Conservation (phyloP, 2,888 invertebrate genomes). For the Ophion slaviceki region DNA sequence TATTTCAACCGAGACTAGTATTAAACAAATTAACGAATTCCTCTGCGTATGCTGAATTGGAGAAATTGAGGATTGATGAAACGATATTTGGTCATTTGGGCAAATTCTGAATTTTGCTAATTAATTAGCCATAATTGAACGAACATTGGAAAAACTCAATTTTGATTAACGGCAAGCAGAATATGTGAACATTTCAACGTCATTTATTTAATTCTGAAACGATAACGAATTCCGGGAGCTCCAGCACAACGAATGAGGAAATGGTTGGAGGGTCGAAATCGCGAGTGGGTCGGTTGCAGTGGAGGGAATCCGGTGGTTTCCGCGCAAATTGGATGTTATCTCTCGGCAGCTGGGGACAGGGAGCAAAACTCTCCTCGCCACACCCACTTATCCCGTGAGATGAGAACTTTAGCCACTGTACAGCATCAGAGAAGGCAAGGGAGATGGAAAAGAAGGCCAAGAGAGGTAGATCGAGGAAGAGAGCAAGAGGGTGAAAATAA, state of each 20-base stretch:
- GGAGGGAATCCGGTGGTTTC: slow-evolving; percentile 75
- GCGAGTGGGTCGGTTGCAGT: slow-evolving; percentile 65
- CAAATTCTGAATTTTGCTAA: neutral
- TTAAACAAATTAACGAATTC: too few species aligned
- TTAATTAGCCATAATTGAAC: neutral
- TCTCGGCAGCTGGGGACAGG: slow-evolving; percentile 80
- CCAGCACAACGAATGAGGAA: slow-evolving; percentile 28
- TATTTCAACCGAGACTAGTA: too few species aligned
- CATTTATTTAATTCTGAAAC: neutral
- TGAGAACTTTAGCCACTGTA: slow-evolving; percentile 74
- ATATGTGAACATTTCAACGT: neutral
- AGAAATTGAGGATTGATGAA: neutral
- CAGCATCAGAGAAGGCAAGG: slow-evolving; percentile 53
- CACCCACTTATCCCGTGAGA: slow-evolving; percentile 73
- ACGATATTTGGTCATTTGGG: neutral
- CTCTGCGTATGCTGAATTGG: neutral
- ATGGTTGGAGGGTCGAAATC: slow-evolving; percentile 56
- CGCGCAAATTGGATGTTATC: slow-evolving; percentile 79
- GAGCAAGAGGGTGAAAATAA: neutral
- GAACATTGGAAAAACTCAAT: neutral
- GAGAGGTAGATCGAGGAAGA: slow-evolving; percentile 24
- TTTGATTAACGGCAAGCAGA: neutral
- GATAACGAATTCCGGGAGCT: neutral
- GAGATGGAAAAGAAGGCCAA: slow-evolving; percentile 24
- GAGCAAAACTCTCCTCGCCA: slow-evolving; percentile 64